phyloP scores from a whole-genome alignment of 2,113 vertebrate species.

The Bettongia penicillata region DNA sequence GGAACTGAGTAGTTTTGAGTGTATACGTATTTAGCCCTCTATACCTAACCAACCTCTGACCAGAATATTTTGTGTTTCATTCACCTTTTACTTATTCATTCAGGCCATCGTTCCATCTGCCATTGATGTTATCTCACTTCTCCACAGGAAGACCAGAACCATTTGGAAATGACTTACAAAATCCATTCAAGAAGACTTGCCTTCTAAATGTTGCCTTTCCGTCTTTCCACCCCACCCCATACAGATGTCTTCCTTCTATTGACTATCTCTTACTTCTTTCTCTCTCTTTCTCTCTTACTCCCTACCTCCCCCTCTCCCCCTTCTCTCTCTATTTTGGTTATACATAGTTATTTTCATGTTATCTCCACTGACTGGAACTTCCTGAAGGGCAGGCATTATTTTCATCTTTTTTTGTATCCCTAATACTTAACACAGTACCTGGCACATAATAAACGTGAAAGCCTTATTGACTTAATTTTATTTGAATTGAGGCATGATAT shows the following conservation, averaged over 20 bases:
- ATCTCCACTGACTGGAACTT: not conserved
- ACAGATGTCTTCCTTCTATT: not conserved
- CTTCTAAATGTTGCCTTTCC: not conserved
- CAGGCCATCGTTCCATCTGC: not conserved
- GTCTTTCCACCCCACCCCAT: not conserved
- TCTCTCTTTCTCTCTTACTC: too few species aligned
- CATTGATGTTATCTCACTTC: not conserved
- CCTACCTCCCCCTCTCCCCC: too few species aligned
- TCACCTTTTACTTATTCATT: not conserved
- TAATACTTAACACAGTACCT: not conserved
- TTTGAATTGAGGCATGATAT: slow-evolving; percentile 4
- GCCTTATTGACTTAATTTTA: not conserved
- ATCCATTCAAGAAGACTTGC: not conserved
- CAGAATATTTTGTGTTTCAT: not conserved
- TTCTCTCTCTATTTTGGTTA: not conserved
- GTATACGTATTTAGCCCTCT: not conserved
- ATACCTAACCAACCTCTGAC: not conserved
- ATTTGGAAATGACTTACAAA: not conserved
- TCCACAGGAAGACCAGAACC: not conserved
- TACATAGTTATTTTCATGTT: not conserved
- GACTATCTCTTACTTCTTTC: not conserved
- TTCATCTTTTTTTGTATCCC: not conserved
- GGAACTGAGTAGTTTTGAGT: not conserved
- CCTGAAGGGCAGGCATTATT: not conserved
- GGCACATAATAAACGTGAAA: not conserved